Percentiles rank a stretch among this genome's conserved stretches.
These are phyloP conservation scores for Amia ocellicauda DNA, from an alignment of 2,113 vertebrate species.

Conservation along the genomic window DNA sequence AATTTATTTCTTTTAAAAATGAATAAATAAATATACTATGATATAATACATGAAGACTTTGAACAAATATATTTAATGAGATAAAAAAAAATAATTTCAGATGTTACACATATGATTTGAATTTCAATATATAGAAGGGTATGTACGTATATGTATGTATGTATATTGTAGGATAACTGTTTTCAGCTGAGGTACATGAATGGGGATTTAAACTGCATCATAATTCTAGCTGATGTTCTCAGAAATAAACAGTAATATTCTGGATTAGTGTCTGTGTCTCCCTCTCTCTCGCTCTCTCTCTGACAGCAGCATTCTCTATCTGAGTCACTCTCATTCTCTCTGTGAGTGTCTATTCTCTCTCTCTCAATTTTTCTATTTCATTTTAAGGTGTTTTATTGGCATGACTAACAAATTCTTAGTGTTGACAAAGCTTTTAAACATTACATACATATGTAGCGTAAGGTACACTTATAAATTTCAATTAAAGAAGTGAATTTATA, in stretches of 20 bases:
- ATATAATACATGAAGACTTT: no score
- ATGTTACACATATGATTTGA: no score
- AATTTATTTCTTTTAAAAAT: no score
- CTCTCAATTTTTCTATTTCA: neutral
- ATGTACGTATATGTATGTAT: neutral
- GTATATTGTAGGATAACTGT: slow-evolving; percentile 6
- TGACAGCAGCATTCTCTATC: neutral
- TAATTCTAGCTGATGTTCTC: neutral
- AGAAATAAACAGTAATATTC: neutral
- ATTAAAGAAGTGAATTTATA: no score
- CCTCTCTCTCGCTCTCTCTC: neutral
- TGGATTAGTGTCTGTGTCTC: slow-evolving; percentile 25
- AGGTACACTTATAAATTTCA: slow-evolving; percentile 60
- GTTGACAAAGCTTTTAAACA: neutral
- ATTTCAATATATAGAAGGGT: slow-evolving; percentile 24
- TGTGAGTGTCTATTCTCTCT: neutral
- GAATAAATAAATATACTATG: no score
- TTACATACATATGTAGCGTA: slow-evolving; percentile 55
- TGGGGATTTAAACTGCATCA: neutral
- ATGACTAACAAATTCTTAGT: neutral
- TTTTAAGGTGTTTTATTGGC: neutral
- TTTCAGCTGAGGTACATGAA: neutral
- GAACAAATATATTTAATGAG: no score
- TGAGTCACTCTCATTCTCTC: neutral
- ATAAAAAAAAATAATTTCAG: no score